Percentiles rank a stretch among this genome's conserved stretches.
These are phyloP conservation scores for Ylistrum balloti DNA, from an alignment of 1,140 invertebrate genomes.

Conservation along the genomic window DNA sequence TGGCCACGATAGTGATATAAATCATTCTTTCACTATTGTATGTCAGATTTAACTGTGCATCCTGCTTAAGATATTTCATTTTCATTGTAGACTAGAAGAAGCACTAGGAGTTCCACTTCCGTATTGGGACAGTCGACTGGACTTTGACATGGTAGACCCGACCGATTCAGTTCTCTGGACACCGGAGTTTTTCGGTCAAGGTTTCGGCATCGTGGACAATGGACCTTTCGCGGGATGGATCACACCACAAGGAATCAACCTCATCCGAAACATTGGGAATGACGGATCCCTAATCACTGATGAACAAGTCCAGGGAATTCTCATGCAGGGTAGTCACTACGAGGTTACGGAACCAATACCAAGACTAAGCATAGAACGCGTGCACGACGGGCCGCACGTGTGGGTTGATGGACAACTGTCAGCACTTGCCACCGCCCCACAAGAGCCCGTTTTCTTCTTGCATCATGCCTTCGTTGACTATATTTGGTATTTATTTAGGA, in stretches of 20 bases:
- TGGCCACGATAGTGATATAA: too few relatives aligned
- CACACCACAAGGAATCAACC: constrained; percentile 60
- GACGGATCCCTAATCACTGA: constrained; percentile 60
- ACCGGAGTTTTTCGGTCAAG: constrained; percentile 79
- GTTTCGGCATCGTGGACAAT: constrained; percentile 75
- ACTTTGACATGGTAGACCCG: constrained; percentile 76
- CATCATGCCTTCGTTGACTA: constrained; percentile 82
- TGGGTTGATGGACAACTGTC: constrained; percentile 77
- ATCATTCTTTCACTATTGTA: too few relatives aligned
- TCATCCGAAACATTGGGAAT: constrained; percentile 65
- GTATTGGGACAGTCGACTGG: constrained; percentile 82
- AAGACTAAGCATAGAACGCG: constrained; percentile 73
- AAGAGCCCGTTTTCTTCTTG: constrained; percentile 82
- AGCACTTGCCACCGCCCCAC: constrained; percentile 75
- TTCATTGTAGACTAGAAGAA: constrained; percentile 71
- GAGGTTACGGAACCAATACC: constrained; percentile 63
- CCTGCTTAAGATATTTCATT: too few relatives aligned
- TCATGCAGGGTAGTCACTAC: constrained; percentile 44
- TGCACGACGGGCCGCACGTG: constrained; percentile 75
- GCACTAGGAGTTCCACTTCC: constrained; percentile 79
- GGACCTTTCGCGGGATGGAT: constrained; percentile 80
- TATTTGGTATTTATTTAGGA: constrained; percentile 76
- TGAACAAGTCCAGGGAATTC: constrained; percentile 59
- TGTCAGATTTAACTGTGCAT: too few relatives aligned
- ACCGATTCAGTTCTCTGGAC: constrained; percentile 80